Evolutionary conservation across 2,113 vertebrate genomes (phyloP), one percentile per base, ranked within the genome.

Genomic region (Helogale parvula): DNA sequence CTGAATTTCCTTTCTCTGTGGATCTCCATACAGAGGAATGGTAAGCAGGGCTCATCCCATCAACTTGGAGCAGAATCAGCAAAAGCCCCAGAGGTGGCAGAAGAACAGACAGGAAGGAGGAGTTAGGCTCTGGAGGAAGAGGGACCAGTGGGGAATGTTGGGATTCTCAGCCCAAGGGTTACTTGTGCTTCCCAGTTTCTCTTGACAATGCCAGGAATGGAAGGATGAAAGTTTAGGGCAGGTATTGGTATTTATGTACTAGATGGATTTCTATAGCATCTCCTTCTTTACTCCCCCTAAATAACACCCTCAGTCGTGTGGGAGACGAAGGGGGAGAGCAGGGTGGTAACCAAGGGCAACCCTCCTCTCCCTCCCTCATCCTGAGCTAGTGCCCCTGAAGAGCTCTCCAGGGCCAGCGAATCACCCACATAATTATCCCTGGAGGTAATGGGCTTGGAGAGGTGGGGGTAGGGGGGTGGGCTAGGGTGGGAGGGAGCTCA

Each of bases 371-470:
- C 41, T 60, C 80, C n/a, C 92, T 92, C 84, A 63, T 85, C 87
- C 45, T 1, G 83, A 96, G 96, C 96, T 96, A 98, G 97, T 97
- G 88, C 84, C 17, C 7, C 87, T 96, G 90, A 96, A 98, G 98
- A 96, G 97, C 98, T 96, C 94, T 98, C 90, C 87, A 97, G 71
- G 96, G 90, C 87, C 88, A 82, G 80, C 1, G 41, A 94, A 63
- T 98, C 92, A 96, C 92, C 93, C 96, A 92, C 87, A 69, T 95
- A 96, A 97, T 98, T 97, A 97, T 97, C 90, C 94, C 66, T 29
- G 68, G 96, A 97, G 96, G 98, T 97, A 97, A 98, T 98, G 94
- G 95, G 95, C 88, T 93, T 96, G 82, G 97, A 96, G 96, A 97
- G 93, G 84, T 9, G 9, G 66, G 50, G 38, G 10, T 45, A 82